Conservation (phyloP, 2,888 invertebrate species). For the Drosophila rubida region DNA sequence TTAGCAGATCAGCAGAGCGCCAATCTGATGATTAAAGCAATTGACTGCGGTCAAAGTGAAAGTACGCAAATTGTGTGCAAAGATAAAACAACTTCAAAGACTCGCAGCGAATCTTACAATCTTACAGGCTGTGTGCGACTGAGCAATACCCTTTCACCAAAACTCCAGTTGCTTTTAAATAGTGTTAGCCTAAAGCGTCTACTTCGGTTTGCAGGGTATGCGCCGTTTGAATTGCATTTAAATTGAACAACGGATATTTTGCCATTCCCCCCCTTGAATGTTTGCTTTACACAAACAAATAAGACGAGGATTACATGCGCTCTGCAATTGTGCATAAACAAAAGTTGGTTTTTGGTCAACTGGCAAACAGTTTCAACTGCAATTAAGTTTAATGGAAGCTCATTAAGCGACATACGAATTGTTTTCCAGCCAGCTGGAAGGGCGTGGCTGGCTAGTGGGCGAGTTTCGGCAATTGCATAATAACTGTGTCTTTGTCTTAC, state of each 20-base stretch:
- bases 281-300: slow-evolving; percentile 43
- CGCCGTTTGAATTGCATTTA: slow-evolving; percentile 50
- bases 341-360: slow-evolving; percentile 19
- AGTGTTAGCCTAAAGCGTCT: background rate
- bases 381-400: slow-evolving; percentile 80
- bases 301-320: slow-evolving; percentile 6
- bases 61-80: slow-evolving; percentile 51
- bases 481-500: slow-evolving; percentile 12
- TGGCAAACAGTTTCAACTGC: slow-evolving; percentile 65
- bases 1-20: slow-evolving; percentile 61
- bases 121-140: background rate
- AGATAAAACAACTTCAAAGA: slow-evolving; percentile 51
- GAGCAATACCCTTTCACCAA: background rate
- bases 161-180: background rate
- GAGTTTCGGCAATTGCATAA: slow-evolving; percentile 65
- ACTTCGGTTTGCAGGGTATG: no score
- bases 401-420: slow-evolving; percentile 68
- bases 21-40: slow-evolving; percentile 55
- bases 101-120: slow-evolving; percentile 18
- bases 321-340: slow-evolving; percentile 18
- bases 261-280: slow-evolving; percentile 6
- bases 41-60: slow-evolving; percentile 59
- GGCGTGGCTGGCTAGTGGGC: slow-evolving; percentile 9
- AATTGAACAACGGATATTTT: slow-evolving; percentile 28
- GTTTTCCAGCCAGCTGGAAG: slow-evolving; percentile 11